These are phyloP conservation scores for Bugulina stolonifera DNA, from an alignment of 2,888 invertebrate genomes.

Conservation along the genomic window DNA sequence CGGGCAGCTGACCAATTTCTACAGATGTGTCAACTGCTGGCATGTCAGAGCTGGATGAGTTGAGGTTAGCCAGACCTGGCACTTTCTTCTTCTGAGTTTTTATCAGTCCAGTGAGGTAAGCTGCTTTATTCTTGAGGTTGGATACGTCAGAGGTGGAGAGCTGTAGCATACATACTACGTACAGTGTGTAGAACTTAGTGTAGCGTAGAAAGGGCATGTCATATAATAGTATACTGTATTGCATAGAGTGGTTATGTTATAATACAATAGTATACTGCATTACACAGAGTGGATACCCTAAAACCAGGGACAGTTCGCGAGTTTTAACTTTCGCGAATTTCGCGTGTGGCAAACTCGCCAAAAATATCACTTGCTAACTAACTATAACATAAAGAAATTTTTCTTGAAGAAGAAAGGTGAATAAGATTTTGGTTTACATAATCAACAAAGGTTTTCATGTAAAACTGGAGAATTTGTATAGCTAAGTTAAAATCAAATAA, in stretches of 20 bases:
- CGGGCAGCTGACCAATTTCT: constrained; percentile 7
- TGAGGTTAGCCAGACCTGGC: not conserved
- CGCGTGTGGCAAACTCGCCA: too few relatives aligned
- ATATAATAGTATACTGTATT: not conserved
- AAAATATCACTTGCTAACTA: too few relatives aligned
- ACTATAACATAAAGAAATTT: too few relatives aligned
- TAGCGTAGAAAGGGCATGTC: too few relatives aligned
- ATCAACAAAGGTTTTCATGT: too few relatives aligned
- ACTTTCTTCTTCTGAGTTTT: constrained; percentile 23
- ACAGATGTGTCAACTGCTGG: not conserved
- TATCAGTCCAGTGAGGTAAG: constrained; percentile 13
- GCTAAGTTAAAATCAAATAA: too few relatives aligned
- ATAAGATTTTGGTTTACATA: too few relatives aligned
- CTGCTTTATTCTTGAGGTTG: constrained; percentile 19
- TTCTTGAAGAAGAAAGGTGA: too few relatives aligned
- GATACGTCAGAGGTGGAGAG: constrained; percentile 9
- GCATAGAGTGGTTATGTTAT: not conserved
- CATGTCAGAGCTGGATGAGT: not conserved
- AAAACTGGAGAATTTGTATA: too few relatives aligned
- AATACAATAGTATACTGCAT: not conserved
- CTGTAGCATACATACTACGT: not conserved
- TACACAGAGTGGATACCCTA: not conserved
- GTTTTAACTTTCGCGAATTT: too few relatives aligned
- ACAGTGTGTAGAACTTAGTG: too few relatives aligned
- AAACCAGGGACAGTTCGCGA: too few relatives aligned